Conservation (phyloP, 2,113 vertebrate species). For the Aptenodytes forsteri region DNA sequence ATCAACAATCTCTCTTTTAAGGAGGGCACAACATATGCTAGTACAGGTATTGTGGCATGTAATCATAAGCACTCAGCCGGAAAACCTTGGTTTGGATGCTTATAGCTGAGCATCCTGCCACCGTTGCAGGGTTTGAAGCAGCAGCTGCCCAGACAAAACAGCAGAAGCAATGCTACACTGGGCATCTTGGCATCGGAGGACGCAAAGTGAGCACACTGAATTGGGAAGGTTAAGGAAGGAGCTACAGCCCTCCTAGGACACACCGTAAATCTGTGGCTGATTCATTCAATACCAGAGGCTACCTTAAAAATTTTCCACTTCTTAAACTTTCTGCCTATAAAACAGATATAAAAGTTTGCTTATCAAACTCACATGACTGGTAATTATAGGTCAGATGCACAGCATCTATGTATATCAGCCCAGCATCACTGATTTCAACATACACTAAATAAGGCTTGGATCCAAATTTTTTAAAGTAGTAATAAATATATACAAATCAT, state of each 20-base stretch:
- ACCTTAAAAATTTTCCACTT: background rate
- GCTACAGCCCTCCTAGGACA: background rate
- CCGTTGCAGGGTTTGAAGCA: background rate
- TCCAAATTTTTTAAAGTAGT: background rate
- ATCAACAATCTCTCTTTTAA: background rate
- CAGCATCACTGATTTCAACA: background rate
- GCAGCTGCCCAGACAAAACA: background rate
- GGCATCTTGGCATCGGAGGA: background rate
- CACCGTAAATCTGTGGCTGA: background rate
- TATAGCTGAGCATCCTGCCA: background rate
- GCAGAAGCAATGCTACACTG: background rate
- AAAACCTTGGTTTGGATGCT: background rate
- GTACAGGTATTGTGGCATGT: background rate
- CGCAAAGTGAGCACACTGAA: background rate
- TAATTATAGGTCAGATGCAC: background rate
- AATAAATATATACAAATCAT: background rate
- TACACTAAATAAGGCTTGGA: background rate
- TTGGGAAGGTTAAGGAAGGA: background rate
- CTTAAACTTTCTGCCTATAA: background rate
- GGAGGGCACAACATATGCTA: background rate
- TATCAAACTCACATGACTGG: background rate
- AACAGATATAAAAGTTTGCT: background rate
- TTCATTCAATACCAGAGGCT: background rate
- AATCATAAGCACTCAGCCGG: background rate
- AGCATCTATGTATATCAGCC: background rate